Evolutionary conservation across 2,888 invertebrate species (phyloP).

Genomic region (Nomada hirtipes): DNA sequence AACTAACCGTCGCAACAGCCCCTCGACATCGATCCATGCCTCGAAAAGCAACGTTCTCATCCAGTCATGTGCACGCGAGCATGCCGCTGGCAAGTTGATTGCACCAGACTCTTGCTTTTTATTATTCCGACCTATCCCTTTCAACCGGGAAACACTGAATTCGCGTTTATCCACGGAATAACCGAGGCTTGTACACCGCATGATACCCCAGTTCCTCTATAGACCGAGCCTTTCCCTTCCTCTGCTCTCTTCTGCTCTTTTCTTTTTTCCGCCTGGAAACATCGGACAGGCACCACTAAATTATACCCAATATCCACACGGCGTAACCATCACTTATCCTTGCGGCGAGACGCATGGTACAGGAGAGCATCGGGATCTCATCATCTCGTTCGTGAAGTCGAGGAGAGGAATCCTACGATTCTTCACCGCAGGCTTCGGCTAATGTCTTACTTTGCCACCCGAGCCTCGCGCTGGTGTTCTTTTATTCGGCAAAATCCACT

Average conservation of each 20-base stretch:
- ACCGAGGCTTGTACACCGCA: conserved; percentile 12
- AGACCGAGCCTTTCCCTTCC: not conserved
- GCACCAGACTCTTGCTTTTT: conserved; percentile 48
- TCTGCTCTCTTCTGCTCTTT: not conserved
- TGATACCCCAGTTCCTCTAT: not conserved
- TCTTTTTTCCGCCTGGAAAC: conserved; percentile 24
- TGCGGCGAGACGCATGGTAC: conserved; percentile 52
- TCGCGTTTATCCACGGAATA: conserved; percentile 37
- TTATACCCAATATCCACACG: conserved; percentile 76
- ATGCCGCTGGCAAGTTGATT: conserved; percentile 52
- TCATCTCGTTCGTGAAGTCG: conserved; percentile 56
- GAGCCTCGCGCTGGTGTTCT: conserved; percentile 47
- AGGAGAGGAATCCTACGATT: conserved; percentile 22
- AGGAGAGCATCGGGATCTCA: conserved; percentile 57
- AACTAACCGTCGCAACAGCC: conserved; percentile 59
- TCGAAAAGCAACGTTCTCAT: conserved; percentile 28
- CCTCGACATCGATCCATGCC: conserved; percentile 55
- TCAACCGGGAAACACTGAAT: conserved; percentile 16
- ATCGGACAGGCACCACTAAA: conserved; percentile 64
- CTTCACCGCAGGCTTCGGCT: conserved; percentile 34
- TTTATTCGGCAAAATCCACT: conserved; percentile 73
- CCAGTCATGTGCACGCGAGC: conserved; percentile 59
- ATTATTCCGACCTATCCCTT: conserved; percentile 48
- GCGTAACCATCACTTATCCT: conserved; percentile 69
- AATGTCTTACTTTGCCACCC: conserved; percentile 69